A percentile compares a stretch with the other conserved stretches of the same genome.
Conservation (phyloP, 2,797 vertebrate species). For the Coreius guichenoti region DNA sequence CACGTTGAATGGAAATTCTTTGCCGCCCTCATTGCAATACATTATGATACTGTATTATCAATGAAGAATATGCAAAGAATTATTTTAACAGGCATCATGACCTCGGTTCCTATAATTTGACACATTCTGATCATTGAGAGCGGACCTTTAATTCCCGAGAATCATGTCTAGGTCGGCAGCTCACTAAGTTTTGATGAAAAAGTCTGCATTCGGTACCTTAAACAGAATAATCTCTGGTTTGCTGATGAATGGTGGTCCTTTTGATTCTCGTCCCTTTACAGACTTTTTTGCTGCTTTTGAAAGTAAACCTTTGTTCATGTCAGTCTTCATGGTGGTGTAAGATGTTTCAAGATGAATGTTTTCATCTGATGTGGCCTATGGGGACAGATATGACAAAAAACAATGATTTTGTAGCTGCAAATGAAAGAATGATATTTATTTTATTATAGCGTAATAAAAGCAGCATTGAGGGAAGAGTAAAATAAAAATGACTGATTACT, state of each 20-base stretch:
- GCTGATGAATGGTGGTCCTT: slow-evolving; percentile 83
- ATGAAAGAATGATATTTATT: background rate
- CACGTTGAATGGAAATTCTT: background rate
- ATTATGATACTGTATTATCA: background rate
- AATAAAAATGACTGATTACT: background rate
- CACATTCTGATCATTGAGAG: background rate
- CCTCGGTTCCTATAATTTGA: background rate
- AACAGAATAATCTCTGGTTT: slow-evolving; percentile 88
- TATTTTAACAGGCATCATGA: background rate
- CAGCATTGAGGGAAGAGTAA: background rate
- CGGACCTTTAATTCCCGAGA: background rate
- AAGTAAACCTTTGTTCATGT: slow-evolving; percentile 30
- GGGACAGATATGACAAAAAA: background rate
- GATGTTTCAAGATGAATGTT: slow-evolving; percentile 28
- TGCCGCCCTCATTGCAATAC: background rate
- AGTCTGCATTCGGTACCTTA: slow-evolving; percentile 77
- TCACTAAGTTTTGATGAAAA: background rate
- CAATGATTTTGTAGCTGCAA: background rate
- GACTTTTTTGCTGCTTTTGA: slow-evolving; percentile 70
- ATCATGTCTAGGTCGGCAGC: background rate
- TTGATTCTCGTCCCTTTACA: slow-evolving; percentile 70
- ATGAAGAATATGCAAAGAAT: background rate
- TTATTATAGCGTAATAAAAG: background rate
- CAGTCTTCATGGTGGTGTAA: slow-evolving; percentile 38
- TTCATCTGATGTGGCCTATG: slow-evolving; percentile 40